phyloP scores from a whole-genome alignment of 1,140 invertebrate species.

The Chrysomallon squamiferum region DNA sequence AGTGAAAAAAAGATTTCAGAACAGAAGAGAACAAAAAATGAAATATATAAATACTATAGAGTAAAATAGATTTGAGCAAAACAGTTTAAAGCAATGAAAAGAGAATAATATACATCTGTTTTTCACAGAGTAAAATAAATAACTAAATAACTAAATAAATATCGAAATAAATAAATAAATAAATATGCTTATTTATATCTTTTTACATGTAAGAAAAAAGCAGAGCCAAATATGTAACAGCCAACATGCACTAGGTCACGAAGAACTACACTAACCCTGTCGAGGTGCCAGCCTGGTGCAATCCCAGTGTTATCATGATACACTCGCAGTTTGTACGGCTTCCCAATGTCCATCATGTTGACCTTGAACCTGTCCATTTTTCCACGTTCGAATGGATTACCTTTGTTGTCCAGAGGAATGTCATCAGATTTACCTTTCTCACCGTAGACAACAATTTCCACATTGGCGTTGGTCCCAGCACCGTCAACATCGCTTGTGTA shows the following conservation, averaged over 20 bases:
- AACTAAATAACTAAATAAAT: too few species aligned
- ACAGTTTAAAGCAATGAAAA: too few species aligned
- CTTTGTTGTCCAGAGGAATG: constrained; percentile 52
- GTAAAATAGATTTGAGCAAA: too few species aligned
- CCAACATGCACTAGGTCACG: too few species aligned
- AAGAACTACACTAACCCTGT: constrained; percentile 44
- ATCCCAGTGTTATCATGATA: constrained; percentile 60
- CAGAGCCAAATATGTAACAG: too few species aligned
- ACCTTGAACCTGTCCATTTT: constrained; percentile 57
- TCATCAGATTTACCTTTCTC: constrained; percentile 61
- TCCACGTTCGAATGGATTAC: constrained; percentile 59
- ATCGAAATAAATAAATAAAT: too few species aligned
- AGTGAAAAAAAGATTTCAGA: background rate
- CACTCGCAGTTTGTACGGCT: constrained; percentile 60
- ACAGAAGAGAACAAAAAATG: too few species aligned
- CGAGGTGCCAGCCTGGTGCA: constrained; percentile 59
- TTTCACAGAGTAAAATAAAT: too few species aligned
- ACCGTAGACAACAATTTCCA: constrained; percentile 56
- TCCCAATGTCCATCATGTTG: constrained; percentile 53
- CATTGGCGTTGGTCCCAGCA: constrained; percentile 61
- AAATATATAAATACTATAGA: too few species aligned
- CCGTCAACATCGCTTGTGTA: constrained; percentile 52
- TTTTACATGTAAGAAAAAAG: too few species aligned
- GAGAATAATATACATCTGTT: too few species aligned
- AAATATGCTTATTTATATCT: too few species aligned